Conservation (phyloP, 2,113 vertebrate genomes). For the Sus scrofa region DNA sequence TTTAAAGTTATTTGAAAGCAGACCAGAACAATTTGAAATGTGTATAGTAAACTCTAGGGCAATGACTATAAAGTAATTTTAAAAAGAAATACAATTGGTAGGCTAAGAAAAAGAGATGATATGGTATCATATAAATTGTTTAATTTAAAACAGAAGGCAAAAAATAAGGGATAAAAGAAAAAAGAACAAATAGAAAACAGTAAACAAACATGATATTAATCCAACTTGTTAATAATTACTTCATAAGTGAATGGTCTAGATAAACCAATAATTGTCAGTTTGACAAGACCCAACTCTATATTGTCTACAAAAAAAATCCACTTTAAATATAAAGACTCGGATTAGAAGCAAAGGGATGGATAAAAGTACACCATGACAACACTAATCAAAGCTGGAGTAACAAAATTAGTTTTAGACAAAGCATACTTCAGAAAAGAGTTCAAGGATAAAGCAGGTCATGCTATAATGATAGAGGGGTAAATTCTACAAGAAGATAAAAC, state of each 20-base stretch:
- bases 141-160: neutral
- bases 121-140: neutral
- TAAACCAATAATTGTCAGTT: neutral
- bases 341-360: neutral
- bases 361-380: neutral
- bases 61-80: neutral
- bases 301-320: neutral
- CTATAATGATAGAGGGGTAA: neutral
- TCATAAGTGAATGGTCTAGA: neutral
- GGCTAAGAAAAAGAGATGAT: neutral
- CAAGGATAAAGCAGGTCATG: neutral
- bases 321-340: neutral
- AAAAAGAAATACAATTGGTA: neutral
- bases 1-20: conserved; percentile 11
- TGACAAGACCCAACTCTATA: neutral
- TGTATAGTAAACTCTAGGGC: neutral
- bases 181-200: neutral
- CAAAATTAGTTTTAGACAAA: neutral
- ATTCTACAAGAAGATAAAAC: conserved; percentile 10
- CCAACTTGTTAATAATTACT: neutral
- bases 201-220: neutral
- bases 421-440: neutral
- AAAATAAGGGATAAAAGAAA: neutral
- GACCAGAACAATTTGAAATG: neutral
- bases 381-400: neutral